Evolutionary conservation across 2,113 vertebrate genomes (phyloP).

Genomic region (Nibea coibor): DNA sequence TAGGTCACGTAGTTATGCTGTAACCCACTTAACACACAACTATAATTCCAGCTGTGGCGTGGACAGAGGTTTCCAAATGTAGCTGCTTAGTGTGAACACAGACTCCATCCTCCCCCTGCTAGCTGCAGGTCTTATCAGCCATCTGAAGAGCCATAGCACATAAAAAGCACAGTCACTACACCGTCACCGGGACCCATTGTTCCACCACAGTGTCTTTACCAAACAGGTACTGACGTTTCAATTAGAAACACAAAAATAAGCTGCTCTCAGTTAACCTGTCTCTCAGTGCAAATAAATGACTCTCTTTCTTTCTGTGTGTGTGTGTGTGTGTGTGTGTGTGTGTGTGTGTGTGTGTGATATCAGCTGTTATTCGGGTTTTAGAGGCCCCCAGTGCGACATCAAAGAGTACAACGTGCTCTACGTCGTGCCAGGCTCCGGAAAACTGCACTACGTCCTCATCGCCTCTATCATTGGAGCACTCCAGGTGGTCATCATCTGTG

Average conservation of each 20-base stretch:
- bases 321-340: slow-evolving; percentile 37
- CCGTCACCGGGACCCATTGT: slow-evolving; percentile 28
- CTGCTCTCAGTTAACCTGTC: slow-evolving; percentile 37
- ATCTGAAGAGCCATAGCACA: slow-evolving; percentile 28
- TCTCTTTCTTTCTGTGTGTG: not conserved
- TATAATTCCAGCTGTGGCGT: not conserved
- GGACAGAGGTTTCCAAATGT: not conserved
- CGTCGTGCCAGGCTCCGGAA: slow-evolving; percentile 96
- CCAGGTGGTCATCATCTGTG: slow-evolving; percentile 99
- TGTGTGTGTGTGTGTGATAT: slow-evolving; percentile 49
- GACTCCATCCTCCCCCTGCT: not conserved
- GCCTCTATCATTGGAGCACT: slow-evolving; percentile 98
- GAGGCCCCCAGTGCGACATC: slow-evolving; percentile 97
- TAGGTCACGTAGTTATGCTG: no score
- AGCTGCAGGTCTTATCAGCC: slow-evolving; percentile 43
- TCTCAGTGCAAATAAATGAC: slow-evolving; percentile 29
- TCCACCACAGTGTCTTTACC: slow-evolving; percentile 35
- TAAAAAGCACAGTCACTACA: not conserved
- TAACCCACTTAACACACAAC: no score
- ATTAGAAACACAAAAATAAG: slow-evolving; percentile 54
- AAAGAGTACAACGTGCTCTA: slow-evolving; percentile 99
- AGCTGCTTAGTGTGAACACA: not conserved
- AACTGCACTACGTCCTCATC: slow-evolving; percentile 98
- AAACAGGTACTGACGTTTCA: slow-evolving; percentile 34
- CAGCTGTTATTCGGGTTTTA: slow-evolving; percentile 98